Percentiles rank a stretch among this genome's conserved stretches.
phyloP scores from a whole-genome alignment of 1,140 invertebrate genomes.

The Bicyclus anynana region DNA sequence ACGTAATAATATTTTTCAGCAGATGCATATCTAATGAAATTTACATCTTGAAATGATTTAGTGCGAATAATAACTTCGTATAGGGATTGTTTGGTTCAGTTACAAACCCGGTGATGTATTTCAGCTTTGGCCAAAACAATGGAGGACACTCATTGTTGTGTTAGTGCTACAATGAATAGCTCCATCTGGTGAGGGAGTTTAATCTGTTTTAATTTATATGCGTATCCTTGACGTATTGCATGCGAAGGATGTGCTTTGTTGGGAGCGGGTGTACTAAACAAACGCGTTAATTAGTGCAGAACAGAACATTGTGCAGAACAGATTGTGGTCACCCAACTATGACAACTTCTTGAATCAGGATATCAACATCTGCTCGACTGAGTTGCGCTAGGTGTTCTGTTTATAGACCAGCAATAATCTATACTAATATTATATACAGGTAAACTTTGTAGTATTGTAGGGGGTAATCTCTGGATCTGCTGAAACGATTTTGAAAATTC shows the following conservation, averaged over 20 bases:
- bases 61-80: slow-evolving; percentile 7
- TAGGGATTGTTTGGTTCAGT: slow-evolving; percentile 13
- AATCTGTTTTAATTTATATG: slow-evolving; percentile 16
- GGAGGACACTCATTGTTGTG: slow-evolving; percentile 8
- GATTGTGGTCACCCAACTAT: too few species aligned
- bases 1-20: too few species aligned
- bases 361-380: too few species aligned
- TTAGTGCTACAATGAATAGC: slow-evolving; percentile 13
- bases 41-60: slow-evolving; percentile 16
- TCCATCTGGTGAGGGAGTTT: slow-evolving; percentile 7
- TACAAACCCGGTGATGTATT: slow-evolving; percentile 16
- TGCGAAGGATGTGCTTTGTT: neutral
- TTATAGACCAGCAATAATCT: too few species aligned
- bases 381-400: too few species aligned
- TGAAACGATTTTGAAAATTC: too few species aligned
- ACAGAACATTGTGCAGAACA: neutral
- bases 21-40: too few species aligned
- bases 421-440: too few species aligned
- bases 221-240: slow-evolving; percentile 2
- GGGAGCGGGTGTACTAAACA: neutral
- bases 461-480: too few species aligned
- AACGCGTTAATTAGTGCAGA: neutral
- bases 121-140: slow-evolving; percentile 22
- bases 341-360: too few species aligned
- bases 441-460: too few species aligned